phyloP scores from a whole-genome alignment of 92 coral and sea anemone genomes.

The Diadumene lineata region DNA sequence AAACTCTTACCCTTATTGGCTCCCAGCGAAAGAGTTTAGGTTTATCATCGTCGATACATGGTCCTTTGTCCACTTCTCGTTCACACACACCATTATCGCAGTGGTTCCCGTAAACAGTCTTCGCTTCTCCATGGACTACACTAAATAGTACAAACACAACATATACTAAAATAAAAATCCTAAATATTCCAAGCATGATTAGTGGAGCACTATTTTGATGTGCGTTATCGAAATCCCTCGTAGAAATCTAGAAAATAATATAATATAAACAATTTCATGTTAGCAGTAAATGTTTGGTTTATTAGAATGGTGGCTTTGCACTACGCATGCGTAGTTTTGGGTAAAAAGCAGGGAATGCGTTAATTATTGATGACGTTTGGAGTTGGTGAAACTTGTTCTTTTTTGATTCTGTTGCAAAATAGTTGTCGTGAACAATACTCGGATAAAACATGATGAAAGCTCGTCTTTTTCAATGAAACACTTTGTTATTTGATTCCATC shows the following conservation, averaged over 20 bases:
- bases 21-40: constrained; percentile 78
- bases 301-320: not conserved
- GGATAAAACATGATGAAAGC: too few species aligned
- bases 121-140: not conserved
- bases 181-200: too few species aligned
- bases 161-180: not conserved
- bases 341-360: constrained; percentile 10
- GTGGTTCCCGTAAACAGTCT: constrained; percentile 19
- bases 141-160: not conserved
- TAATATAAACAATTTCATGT: not conserved
- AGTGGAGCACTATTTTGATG: not conserved
- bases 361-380: not conserved
- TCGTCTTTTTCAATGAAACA: too few species aligned
- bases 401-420: not conserved
- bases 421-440: too few species aligned
- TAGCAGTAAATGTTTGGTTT: constrained; percentile 8
- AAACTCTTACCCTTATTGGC: constrained; percentile 73
- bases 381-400: not conserved
- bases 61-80: constrained; percentile 65
- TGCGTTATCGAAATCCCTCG: not conserved
- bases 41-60: constrained; percentile 68
- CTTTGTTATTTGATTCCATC: too few species aligned
- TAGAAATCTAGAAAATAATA: not conserved
- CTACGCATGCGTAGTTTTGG: not conserved
- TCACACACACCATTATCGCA: constrained; percentile 13